Evolutionary conservation across 2,797 vertebrate species (phyloP).

Genomic region (Uromys caudimaculatus): DNA sequence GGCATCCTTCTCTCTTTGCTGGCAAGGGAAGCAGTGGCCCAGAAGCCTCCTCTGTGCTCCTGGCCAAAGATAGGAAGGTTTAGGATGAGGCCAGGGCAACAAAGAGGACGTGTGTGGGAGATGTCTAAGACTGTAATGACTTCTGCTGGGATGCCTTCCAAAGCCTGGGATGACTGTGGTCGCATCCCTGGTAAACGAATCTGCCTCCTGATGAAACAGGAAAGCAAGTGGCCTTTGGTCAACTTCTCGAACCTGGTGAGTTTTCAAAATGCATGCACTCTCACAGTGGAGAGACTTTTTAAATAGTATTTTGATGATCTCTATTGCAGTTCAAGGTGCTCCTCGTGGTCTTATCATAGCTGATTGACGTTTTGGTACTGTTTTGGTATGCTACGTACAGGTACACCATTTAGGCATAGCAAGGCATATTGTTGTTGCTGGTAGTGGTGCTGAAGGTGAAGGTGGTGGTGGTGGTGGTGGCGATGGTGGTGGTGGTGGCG

Average conservation of each 20-base stretch:
- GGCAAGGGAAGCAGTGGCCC: fast-evolving
- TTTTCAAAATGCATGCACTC: not conserved
- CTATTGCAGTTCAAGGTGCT: not conserved
- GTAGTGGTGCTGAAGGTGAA: not conserved
- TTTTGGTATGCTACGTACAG: fast-evolving
- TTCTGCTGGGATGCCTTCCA: slow-evolving; percentile 71
- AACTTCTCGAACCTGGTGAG: not conserved
- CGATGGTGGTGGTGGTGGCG: not conserved
- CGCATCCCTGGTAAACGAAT: slow-evolving; percentile 70
- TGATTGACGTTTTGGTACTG: too few species aligned
- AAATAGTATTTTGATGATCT: not conserved
- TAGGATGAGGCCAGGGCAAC: not conserved
- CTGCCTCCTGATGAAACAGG: slow-evolving; percentile 27
- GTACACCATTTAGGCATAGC: too few species aligned
- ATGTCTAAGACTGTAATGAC: slow-evolving; percentile 48
- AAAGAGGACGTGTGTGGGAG: not conserved
- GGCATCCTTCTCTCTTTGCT: not conserved
- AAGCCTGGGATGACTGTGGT: slow-evolving; percentile 69
- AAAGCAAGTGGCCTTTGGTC: slow-evolving; percentile 23
- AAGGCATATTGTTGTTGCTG: not conserved
- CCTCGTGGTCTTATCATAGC: not conserved
- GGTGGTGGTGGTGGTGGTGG: not conserved
- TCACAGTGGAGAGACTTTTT: not conserved
- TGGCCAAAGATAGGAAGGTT: not conserved
- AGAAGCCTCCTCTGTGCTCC: not conserved